Percentiles rank a stretch among this genome's conserved stretches.
Evolutionary conservation across 2,888 invertebrate genomes (phyloP).

Genomic region (Carterocephalus palaemon): DNA sequence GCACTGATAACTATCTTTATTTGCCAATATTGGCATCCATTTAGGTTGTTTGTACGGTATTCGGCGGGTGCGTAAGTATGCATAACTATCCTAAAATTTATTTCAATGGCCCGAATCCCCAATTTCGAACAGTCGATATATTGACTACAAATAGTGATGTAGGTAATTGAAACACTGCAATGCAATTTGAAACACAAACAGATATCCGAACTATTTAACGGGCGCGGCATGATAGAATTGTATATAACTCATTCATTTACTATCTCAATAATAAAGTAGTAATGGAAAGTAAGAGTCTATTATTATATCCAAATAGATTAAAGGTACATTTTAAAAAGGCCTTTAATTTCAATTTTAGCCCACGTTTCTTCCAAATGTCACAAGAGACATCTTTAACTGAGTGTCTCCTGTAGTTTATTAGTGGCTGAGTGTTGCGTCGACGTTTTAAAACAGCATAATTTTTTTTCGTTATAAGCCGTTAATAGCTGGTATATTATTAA

Average conservation of each 20-base stretch:
- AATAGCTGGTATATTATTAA: too few species aligned
- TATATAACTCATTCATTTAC: neutral
- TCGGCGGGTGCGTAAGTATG: conserved; percentile 9
- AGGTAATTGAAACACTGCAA: conserved; percentile 22
- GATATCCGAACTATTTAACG: conserved; percentile 18
- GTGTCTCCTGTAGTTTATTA: too few species aligned
- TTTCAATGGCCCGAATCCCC: conserved; percentile 15
- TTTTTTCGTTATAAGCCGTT: too few species aligned
- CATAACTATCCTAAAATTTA: conserved; percentile 16
- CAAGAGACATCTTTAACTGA: too few species aligned
- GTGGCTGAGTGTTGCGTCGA: too few species aligned
- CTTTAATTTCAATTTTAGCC: too few species aligned
- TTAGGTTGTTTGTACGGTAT: conserved; percentile 9
- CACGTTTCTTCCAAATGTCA: too few species aligned
- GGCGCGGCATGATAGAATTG: conserved; percentile 6
- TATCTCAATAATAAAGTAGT: too few species aligned
- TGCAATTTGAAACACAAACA: conserved; percentile 23
- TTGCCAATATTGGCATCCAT: conserved; percentile 12
- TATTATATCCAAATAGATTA: too few species aligned
- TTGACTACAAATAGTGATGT: conserved; percentile 22
- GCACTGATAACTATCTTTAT: conserved; percentile 44
- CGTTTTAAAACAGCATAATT: too few species aligned
- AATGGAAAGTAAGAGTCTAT: too few species aligned
- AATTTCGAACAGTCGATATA: conserved; percentile 18
- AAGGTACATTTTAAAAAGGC: too few species aligned